These are phyloP conservation scores for Trididemnum miniatum DNA, from an alignment of 23 tunicate species.

Conservation along the genomic window DNA sequence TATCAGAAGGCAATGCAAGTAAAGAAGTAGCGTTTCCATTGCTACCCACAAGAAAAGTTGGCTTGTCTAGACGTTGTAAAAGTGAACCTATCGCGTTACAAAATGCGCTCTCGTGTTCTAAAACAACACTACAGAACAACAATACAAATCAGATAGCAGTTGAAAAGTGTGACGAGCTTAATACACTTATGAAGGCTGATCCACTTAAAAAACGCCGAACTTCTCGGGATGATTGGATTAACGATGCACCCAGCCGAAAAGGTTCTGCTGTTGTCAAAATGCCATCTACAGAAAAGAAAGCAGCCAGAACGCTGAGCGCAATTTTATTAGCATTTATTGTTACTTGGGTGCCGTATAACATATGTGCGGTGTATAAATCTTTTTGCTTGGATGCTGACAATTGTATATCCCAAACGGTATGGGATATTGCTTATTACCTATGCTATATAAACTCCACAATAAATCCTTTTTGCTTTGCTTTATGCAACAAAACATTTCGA, in stretches of 20 bases:
- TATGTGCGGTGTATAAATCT: constrained; percentile 66
- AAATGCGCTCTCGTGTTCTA: neutral
- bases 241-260: neutral
- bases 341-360: constrained; percentile 93
- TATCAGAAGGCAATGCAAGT: neutral
- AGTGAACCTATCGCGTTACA: constrained; percentile 1
- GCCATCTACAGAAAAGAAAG: constrained; percentile 84
- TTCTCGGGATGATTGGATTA: neutral
- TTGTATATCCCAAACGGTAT: constrained; percentile 47
- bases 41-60: neutral
- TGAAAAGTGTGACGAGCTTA: no score
- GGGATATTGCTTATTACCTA: constrained; percentile 86
- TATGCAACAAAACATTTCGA: constrained; percentile 98
- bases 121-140: neutral
- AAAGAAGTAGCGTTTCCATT: neutral
- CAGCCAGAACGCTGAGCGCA: constrained; percentile 88
- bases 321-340: constrained; percentile 81
- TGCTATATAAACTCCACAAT: constrained; percentile 93
- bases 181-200: no score
- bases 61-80: neutral
- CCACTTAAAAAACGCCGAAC: neutral
- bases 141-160: neutral
- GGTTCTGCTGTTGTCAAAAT: constrained; percentile 21
- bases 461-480: constrained; percentile 94
- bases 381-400: constrained; percentile 40